Evolutionary conservation across 1,140 invertebrate species (phyloP), one percentile per base, ranked within the genome.

Genomic region (Stegodyphus dumicola): DNA sequence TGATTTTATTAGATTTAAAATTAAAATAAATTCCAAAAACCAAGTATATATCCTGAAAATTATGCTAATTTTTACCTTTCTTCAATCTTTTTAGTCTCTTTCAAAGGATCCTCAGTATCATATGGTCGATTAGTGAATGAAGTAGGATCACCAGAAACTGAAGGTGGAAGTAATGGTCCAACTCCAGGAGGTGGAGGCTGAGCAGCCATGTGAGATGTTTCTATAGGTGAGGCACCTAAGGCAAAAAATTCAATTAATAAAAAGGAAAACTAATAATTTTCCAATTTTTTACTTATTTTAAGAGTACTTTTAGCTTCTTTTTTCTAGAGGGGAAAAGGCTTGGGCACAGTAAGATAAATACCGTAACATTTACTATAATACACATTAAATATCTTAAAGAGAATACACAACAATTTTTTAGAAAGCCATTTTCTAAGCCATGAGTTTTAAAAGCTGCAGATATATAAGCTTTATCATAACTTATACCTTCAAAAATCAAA

Each of bases 151-250:
- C 33, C 64, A 7, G 75, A 51, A 71, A 85, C 18, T n/a, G 74
- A 51, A 65, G 54, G 54, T 7, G 75, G 86, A 11, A 78, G 49
- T 18, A 71, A 15, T n/a, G 88, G 88, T 6, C 80, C 85, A 71
- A 86, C 76, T 70, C 88, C 87, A 60, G 87, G 83, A 11, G 86
- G 86, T 18, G 88, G 87, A 56, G 88, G 88, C 17, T 85, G 75
- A 17, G 86, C 33, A 60, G 87, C 75, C 17, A 86, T 71, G 33
- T 66, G 73, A 76, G 77, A 53, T 15, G 78, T 73, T 18, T 83
- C 64, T 18, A 83, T 74, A 10, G 86, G 86, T 10, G 86, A 87
- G 17, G 78, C 77, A 54, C 86, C 86, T 87, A 66, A 13, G 77
- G 67, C 6, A n/a, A 52, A 33, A 77, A 2, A 18, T 49, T 3